phyloP scores from a whole-genome alignment of 2,888 invertebrate species.

The Cephus rjabovi region DNA sequence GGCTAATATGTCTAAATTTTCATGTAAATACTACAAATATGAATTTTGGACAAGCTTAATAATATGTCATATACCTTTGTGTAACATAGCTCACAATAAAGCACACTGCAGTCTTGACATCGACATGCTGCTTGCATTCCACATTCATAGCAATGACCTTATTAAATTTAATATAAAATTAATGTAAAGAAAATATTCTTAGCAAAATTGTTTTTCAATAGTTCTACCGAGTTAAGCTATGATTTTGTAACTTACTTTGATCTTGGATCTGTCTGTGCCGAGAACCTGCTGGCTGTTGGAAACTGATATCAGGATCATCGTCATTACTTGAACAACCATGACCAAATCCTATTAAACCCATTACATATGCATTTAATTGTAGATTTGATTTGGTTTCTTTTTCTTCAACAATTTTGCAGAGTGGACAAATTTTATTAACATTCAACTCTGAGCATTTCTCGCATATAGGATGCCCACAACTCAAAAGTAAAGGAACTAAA shows the following conservation, averaged over 20 bases:
- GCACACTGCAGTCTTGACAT: slow-evolving; percentile 49
- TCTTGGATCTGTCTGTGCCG: slow-evolving; percentile 17
- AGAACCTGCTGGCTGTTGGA: slow-evolving; percentile 22
- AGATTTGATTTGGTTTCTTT: slow-evolving; percentile 43
- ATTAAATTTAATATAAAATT: slow-evolving; percentile 14
- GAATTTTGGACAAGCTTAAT: background rate
- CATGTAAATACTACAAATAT: background rate
- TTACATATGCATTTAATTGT: slow-evolving; percentile 61
- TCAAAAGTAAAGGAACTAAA: slow-evolving; percentile 70
- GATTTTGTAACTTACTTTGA: slow-evolving; percentile 4
- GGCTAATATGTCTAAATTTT: background rate
- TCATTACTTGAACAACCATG: slow-evolving; percentile 20
- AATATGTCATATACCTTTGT: slow-evolving; percentile 45
- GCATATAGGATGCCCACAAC: slow-evolving; percentile 78
- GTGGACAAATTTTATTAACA: slow-evolving; percentile 56
- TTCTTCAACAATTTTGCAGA: slow-evolving; percentile 52
- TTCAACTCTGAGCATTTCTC: slow-evolving; percentile 71
- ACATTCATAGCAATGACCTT: slow-evolving; percentile 54
- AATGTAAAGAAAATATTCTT: background rate
- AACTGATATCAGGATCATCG: slow-evolving; percentile 40
- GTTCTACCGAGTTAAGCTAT: background rate
- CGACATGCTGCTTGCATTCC: slow-evolving; percentile 37
- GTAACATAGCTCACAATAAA: slow-evolving; percentile 53
- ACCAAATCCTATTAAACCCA: slow-evolving; percentile 44
- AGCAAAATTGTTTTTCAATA: background rate